Percentiles rank a stretch among this genome's conserved stretches.
Evolutionary conservation across 2,113 vertebrate genomes (phyloP).

Genomic region (Hipposideros armiger): DNA sequence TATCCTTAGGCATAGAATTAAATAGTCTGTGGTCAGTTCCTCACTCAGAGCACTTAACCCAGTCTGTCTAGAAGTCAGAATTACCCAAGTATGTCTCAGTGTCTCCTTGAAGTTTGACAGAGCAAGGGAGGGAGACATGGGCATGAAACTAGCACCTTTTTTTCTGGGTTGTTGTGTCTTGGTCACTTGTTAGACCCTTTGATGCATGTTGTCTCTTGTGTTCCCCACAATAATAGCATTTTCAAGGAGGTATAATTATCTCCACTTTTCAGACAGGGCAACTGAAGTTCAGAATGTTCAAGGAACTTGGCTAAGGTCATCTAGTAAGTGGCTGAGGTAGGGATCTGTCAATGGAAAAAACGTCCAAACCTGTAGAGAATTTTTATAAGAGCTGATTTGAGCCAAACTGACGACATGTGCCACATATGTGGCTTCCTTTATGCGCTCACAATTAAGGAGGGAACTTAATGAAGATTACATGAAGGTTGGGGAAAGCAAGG

Average conservation of each 20-base stretch:
- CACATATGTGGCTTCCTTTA: no score
- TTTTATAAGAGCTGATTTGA: no score
- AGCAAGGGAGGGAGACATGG: background rate
- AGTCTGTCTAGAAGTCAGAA: background rate
- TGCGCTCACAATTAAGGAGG: no score
- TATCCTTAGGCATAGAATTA: background rate
- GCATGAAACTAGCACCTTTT: fast-evolving
- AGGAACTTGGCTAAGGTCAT: background rate
- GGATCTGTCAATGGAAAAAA: no score
- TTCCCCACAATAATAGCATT: background rate
- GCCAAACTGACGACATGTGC: no score
- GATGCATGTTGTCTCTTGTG: background rate
- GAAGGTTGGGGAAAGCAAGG: no score
- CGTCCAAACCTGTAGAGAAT: no score
- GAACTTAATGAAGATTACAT: no score
- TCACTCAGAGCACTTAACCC: background rate
- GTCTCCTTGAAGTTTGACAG: background rate
- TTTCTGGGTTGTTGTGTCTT: background rate
- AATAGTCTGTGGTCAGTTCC: background rate
- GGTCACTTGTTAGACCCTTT: background rate
- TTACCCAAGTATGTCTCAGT: background rate
- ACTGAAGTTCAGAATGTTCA: background rate
- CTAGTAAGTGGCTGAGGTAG: background rate
- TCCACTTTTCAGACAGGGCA: background rate
- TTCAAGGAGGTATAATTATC: background rate